Conservation (phyloP, 2,888 invertebrate genomes). For the Drosophila tanythrix region DNA sequence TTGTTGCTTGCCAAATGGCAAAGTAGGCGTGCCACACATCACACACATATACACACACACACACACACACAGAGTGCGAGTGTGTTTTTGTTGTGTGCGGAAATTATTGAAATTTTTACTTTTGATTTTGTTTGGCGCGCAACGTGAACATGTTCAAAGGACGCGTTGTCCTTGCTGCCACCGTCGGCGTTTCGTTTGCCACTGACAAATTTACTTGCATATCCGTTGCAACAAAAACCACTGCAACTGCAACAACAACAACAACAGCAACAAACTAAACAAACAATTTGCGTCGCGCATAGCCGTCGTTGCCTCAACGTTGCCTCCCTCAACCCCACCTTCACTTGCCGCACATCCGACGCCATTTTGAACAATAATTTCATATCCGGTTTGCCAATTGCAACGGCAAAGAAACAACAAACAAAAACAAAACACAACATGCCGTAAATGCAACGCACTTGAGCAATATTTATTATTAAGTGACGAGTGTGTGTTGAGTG, state of each 20-base stretch:
- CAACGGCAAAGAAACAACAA: conserved; percentile 24
- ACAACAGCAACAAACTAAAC: conserved; percentile 30
- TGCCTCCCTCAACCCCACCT: conserved; percentile 5
- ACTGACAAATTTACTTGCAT: conserved; percentile 75
- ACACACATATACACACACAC: not conserved
- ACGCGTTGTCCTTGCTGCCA: conserved; percentile 38
- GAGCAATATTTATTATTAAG: conserved; percentile 36
- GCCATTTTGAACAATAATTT: conserved; percentile 74
- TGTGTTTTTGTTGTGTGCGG: conserved; percentile 72
- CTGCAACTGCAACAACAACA: conserved; percentile 15
- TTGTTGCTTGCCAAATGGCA: conserved; percentile 61
- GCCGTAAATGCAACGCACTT: conserved; percentile 19
- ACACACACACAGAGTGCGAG: not conserved
- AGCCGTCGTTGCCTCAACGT: conserved; percentile 18
- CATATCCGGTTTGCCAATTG: conserved; percentile 58
- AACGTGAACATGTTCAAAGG: conserved; percentile 42
- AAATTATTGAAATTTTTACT: conserved; percentile 81
- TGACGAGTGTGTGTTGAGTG: conserved; percentile 20
- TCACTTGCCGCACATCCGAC: conserved; percentile 65
- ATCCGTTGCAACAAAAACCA: conserved; percentile 59
- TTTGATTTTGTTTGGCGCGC: conserved; percentile 63
- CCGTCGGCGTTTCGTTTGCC: conserved; percentile 52
- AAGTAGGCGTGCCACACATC: conserved; percentile 62
- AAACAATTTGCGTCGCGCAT: conserved; percentile 64
- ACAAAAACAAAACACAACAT: conserved; percentile 25